Percentiles rank a stretch among this genome's conserved stretches.
Conservation (phyloP, 1,140 invertebrate species). For the Panulirus ornatus region DNA sequence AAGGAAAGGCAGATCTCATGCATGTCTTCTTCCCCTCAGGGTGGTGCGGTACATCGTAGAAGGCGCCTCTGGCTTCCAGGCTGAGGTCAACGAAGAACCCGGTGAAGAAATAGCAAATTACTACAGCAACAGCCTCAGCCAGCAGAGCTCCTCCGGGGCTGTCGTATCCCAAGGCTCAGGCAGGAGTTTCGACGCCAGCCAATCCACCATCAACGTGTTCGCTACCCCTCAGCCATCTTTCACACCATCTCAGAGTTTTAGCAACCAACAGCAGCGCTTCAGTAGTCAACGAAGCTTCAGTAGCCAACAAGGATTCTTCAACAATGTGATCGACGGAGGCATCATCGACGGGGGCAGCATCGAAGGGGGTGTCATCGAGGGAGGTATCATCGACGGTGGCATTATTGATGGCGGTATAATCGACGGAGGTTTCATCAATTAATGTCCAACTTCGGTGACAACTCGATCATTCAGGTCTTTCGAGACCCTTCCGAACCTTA, state of each 20-base stretch:
- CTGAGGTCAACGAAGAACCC: conserved; percentile 20
- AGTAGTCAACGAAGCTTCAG: not conserved
- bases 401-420: too few relatives aligned
- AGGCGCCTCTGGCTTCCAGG: conserved; percentile 27
- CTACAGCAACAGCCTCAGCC: not conserved
- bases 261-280: not conserved
- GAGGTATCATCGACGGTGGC: not conserved
- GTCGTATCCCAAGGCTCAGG: not conserved
- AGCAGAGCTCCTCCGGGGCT: not conserved
- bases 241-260: too few relatives aligned
- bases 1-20: too few relatives aligned
- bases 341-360: not conserved
- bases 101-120: conserved; percentile 16
- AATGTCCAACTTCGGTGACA: too few relatives aligned
- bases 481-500: too few relatives aligned
- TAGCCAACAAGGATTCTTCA: not conserved
- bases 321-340: not conserved
- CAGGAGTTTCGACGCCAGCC: not conserved
- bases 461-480: too few relatives aligned
- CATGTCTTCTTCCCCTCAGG: too few relatives aligned
- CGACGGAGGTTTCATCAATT: too few relatives aligned
- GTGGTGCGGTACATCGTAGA: conserved; percentile 28
- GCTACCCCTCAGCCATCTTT: too few relatives aligned
- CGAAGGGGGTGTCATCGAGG: not conserved
- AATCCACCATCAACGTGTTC: too few relatives aligned